These are phyloP conservation scores for Peromyscus nudipes DNA, from an alignment of 2,797 vertebrate genomes.

Conservation along the genomic window DNA sequence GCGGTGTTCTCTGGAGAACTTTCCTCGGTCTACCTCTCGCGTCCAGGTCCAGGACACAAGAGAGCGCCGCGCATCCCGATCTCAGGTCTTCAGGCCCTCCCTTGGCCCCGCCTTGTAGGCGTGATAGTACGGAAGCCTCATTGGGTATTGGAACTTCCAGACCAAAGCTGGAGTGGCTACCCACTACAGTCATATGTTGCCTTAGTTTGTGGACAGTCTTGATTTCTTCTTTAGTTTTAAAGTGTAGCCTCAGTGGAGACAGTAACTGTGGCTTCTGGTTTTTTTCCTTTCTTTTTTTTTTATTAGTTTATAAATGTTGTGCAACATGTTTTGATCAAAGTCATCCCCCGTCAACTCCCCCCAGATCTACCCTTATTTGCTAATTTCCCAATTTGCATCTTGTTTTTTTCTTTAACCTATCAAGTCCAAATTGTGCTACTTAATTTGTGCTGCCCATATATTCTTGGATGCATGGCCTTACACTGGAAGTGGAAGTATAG, in stretches of 20 bases:
- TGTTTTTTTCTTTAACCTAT: background rate
- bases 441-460: background rate
- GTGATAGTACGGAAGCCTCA: too few species aligned
- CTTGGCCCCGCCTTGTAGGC: too few species aligned
- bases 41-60: too few species aligned
- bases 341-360: background rate
- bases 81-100: too few species aligned
- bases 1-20: too few species aligned
- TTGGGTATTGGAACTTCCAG: too few species aligned
- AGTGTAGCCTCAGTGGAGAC: too few species aligned
- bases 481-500: background rate
- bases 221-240: background rate
- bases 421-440: background rate
- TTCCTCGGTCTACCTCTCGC: too few species aligned
- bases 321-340: background rate
- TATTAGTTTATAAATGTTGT: background rate
- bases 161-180: too few species aligned
- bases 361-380: background rate
- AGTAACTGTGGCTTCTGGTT: background rate
- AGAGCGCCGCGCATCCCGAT: too few species aligned
- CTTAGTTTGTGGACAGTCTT: too few species aligned
- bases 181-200: too few species aligned
- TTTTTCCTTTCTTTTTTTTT: background rate
- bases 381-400: background rate
- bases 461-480: background rate